These are phyloP conservation scores for Sula dactylatra DNA, from an alignment of 2,113 vertebrate species.

Conservation along the genomic window DNA sequence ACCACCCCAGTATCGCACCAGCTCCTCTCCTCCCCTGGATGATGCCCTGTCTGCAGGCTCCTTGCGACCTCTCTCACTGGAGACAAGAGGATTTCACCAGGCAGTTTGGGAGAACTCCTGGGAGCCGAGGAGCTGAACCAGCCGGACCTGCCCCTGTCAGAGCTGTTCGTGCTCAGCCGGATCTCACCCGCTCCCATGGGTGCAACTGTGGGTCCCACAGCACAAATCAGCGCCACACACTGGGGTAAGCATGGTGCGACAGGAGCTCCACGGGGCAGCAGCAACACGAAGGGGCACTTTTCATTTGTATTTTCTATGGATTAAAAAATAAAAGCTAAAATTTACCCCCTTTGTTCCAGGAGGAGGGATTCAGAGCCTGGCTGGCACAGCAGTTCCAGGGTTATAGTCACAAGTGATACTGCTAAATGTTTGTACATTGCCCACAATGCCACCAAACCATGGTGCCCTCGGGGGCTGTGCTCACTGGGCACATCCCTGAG, in stretches of 20 bases:
- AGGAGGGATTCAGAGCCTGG: background rate
- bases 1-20: fast-evolving
- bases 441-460: background rate
- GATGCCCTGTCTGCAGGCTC: background rate
- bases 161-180: background rate
- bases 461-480: background rate
- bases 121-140: background rate
- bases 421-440: background rate
- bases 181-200: background rate
- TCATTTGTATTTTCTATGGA: background rate
- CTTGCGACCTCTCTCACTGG: fast-evolving
- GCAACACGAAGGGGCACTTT: fast-evolving
- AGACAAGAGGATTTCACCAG: fast-evolving
- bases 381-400: background rate
- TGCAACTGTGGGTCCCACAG: background rate
- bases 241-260: background rate
- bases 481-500: background rate
- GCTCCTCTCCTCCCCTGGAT: background rate
- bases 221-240: fast-evolving
- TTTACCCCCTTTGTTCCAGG: background rate
- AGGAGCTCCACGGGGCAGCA: background rate
- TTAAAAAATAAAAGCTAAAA: background rate
- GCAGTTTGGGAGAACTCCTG: background rate
- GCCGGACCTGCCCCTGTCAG: background rate
- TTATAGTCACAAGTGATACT: fast-evolving